Base-by-base conservation (phyloP, 2,888 invertebrate species). In the Sipha maydis region DNA sequence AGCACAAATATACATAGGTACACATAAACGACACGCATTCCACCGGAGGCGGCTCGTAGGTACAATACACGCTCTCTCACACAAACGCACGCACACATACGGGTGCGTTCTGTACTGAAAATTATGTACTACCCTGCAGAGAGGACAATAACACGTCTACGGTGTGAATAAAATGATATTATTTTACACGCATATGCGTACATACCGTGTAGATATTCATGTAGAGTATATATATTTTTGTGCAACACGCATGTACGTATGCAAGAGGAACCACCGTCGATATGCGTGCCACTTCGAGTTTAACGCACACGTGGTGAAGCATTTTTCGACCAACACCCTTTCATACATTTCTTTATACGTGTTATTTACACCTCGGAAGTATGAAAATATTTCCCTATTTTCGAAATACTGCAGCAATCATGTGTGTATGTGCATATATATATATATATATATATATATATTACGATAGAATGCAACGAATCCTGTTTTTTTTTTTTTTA, bases 11-110 rank as follows among this genome's bases (percentile, higher is more conserved):
- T 17, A 71, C 31, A 83, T 1, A 11, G 7, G 77, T 77, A 78
- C 34, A 4, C 38, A 75, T 61, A 84, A 84, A 28, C 67, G 76
- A 84, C 84, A 77, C 76, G 84, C 84, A 77, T 84, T 84, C 84
- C 76, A 61, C 56, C 76, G n/a, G 67, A 76, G 76, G 76, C 84
- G 19, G 84, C 76, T 41, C 73, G 28, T 34, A 34, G 31, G 69
- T 28, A 38, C 38, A 38, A 14, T n/a, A 67, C 5, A 28, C 25
- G 5, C 61, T 21, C 56, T 14, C 56, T 8, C n/a, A 67, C 9
- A 67, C 17, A 71, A 31, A 3, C 7, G 28, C 71, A 17, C 31
- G 25, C 34, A 31, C 31, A 77, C 28, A 48, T 28, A 54, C 21
- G 78, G 31, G 21, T 8, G 31, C 48, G 69, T 21, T 71, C 17